These are phyloP conservation scores for Takifugu rubripes DNA, from an alignment of 2,797 vertebrate genomes.

Conservation along the genomic window DNA sequence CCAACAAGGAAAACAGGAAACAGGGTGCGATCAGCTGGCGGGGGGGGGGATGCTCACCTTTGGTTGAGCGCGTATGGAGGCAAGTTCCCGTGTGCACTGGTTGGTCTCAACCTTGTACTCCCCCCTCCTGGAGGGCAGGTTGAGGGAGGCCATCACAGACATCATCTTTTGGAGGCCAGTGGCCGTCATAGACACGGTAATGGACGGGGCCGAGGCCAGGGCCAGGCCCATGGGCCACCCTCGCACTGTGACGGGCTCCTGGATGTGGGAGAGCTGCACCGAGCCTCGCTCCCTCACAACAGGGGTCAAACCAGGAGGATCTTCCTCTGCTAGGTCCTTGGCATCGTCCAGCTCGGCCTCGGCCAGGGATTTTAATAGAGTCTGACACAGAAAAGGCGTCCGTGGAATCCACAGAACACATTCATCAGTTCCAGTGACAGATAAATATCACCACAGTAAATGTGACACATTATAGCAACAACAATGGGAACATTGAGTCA, in stretches of 20 bases:
- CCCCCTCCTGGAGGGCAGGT: conserved; percentile 62
- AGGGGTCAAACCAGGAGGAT: conserved; percentile 31
- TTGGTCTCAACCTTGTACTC: conserved; percentile 71
- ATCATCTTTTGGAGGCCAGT: conserved; percentile 77
- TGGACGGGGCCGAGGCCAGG: conserved; percentile 76
- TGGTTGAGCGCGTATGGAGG: conserved; percentile 89
- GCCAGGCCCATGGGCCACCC: conserved; percentile 88
- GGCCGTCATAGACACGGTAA: conserved; percentile 63
- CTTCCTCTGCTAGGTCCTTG: conserved; percentile 62
- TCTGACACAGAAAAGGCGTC: conserved; percentile 56
- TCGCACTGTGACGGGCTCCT: conserved; percentile 64
- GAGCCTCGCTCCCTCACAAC: conserved; percentile 51
- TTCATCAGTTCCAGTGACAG: too few relatives aligned
- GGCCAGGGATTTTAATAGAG: conserved; percentile 76
- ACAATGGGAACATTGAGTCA: too few relatives aligned
- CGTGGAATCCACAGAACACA: background rate
- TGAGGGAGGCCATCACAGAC: conserved; percentile 79
- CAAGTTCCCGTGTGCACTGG: conserved; percentile 76
- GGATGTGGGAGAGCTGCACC: conserved; percentile 65
- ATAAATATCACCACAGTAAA: too few relatives aligned
- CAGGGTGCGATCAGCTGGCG: too few relatives aligned
- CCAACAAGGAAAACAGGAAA: background rate
- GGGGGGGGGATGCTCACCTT: conserved; percentile 71
- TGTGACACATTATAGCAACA: too few relatives aligned
- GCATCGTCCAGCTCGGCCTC: conserved; percentile 85